These are phyloP conservation scores for Nothoprocta pentlandii DNA, from an alignment of 2,113 vertebrate species.

Conservation along the genomic window DNA sequence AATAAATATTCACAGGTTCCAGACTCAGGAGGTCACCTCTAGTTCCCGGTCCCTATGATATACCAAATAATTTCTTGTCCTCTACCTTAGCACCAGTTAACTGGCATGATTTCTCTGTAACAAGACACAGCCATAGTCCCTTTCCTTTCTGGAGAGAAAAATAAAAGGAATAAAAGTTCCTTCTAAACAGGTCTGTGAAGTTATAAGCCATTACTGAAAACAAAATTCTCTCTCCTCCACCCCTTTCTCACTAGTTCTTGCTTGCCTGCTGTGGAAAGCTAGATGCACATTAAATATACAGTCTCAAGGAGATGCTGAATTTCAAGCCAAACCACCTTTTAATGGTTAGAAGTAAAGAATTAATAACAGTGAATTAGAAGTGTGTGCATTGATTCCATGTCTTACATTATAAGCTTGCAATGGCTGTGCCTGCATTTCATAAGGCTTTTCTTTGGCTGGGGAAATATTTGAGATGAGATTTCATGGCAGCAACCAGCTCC, in stretches of 20 bases:
- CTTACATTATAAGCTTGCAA: not conserved
- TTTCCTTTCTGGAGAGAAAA: slow-evolving; percentile 2
- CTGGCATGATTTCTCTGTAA: not conserved
- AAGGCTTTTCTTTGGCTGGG: not conserved
- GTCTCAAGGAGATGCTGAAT: not conserved
- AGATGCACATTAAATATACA: slow-evolving; percentile 9
- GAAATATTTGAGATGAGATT: not conserved
- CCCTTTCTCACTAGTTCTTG: slow-evolving; percentile 43
- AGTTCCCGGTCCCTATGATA: not conserved
- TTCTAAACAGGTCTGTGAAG: slow-evolving; percentile 19
- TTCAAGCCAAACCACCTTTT: slow-evolving; percentile 44
- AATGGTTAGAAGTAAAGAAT: slow-evolving; percentile 44
- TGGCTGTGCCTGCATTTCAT: slow-evolving; percentile 2
- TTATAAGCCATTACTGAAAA: slow-evolving; percentile 2
- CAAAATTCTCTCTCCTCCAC: slow-evolving; percentile 25
- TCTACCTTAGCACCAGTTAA: not conserved
- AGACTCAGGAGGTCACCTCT: not conserved
- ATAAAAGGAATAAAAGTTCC: not conserved
- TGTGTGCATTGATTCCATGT: not conserved
- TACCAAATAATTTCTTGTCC: not conserved
- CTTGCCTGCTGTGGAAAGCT: slow-evolving; percentile 30
- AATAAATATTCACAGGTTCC: not conserved
- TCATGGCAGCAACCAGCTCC: not conserved
- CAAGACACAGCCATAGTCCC: not conserved
- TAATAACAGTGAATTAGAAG: slow-evolving; percentile 44